Percentiles rank a stretch among this genome's conserved stretches.
These are phyloP conservation scores for Rhabdomys pumilio DNA, from an alignment of 2,797 vertebrate species.

Conservation along the genomic window DNA sequence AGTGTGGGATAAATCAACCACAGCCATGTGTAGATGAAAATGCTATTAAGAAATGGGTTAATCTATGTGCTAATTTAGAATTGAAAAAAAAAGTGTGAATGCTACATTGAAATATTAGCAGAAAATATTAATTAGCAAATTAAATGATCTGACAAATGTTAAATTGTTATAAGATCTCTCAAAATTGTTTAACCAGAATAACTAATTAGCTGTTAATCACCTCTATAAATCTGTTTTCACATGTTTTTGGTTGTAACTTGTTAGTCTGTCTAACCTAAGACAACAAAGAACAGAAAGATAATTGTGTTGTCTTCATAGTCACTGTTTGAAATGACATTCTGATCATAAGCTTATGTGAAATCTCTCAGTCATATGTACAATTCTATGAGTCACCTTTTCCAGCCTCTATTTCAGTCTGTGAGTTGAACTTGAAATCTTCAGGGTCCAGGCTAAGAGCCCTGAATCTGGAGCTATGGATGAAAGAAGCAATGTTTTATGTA, in stretches of 20 bases:
- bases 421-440: background rate
- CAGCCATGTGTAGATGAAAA: background rate
- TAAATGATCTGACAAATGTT: background rate
- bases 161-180: background rate
- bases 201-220: constrained; percentile 42
- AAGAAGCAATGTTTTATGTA: background rate
- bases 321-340: constrained; percentile 17
- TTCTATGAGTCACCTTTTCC: background rate
- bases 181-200: background rate
- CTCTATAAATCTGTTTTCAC: background rate
- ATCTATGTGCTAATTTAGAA: background rate
- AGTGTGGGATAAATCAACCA: background rate
- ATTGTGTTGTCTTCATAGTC: background rate
- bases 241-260: background rate
- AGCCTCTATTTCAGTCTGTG: background rate
- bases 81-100: background rate
- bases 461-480: background rate
- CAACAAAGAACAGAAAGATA: background rate
- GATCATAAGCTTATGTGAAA: background rate
- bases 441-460: background rate
- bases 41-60: background rate
- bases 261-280: background rate
- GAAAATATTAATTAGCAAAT: background rate
- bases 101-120: background rate
- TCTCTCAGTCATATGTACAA: background rate